Percentiles rank a stretch among this genome's conserved stretches.
Conservation (phyloP, 2,888 invertebrate genomes). For the Fragum sueziense region DNA sequence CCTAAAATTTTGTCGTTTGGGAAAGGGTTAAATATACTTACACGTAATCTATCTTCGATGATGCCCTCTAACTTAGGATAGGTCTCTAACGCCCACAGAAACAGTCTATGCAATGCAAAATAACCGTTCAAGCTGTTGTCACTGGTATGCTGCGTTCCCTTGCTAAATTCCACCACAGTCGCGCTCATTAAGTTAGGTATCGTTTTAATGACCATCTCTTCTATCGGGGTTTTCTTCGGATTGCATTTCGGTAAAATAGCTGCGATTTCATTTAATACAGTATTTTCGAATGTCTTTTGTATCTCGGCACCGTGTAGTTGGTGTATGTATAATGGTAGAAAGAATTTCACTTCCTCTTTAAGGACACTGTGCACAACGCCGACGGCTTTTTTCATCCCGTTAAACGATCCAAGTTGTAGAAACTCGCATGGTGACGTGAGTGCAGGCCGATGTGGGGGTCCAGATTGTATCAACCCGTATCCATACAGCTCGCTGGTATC, state of each 20-base stretch:
- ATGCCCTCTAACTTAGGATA: conserved; percentile 69
- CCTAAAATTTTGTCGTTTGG: too few species aligned
- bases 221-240: conserved; percentile 66
- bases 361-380: conserved; percentile 73
- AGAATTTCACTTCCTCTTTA: conserved; percentile 74
- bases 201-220: conserved; percentile 72
- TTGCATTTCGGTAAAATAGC: conserved; percentile 70
- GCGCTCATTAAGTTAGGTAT: conserved; percentile 77
- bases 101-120: conserved; percentile 73
- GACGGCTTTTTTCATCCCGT: conserved; percentile 70
- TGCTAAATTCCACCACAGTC: conserved; percentile 77
- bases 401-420: conserved; percentile 69
- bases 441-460: conserved; percentile 69
- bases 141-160: conserved; percentile 77
- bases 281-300: conserved; percentile 67
- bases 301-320: conserved; percentile 70
- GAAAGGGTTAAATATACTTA: conserved; percentile 4
- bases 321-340: conserved; percentile 74
- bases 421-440: conserved; percentile 77
- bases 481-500: conserved; percentile 69
- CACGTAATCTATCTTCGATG: conserved; percentile 60
- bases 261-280: conserved; percentile 63
- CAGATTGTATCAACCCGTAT: conserved; percentile 74
- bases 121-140: conserved; percentile 76
- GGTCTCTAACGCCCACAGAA: conserved; percentile 75